Conservation (phyloP, 2,113 vertebrate genomes). For the Psilopsiagon aurifrons region DNA sequence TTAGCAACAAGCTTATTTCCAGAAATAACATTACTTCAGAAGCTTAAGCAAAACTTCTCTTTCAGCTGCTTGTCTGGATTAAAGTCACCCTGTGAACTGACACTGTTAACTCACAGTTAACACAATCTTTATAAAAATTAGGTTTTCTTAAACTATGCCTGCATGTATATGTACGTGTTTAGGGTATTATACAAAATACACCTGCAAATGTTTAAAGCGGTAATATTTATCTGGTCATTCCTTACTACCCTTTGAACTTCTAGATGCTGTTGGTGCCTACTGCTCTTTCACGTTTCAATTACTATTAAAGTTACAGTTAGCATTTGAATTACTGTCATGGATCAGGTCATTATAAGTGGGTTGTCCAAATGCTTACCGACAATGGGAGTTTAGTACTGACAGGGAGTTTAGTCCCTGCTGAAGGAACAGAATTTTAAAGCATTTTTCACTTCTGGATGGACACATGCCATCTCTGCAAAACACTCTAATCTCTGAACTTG, state of each 20-base stretch:
- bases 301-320: neutral
- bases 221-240: neutral
- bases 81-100: fast-evolving
- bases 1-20: neutral
- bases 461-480: neutral
- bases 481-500: neutral
- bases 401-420: neutral
- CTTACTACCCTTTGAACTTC: neutral
- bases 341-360: neutral
- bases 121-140: neutral
- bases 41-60: neutral
- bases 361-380: neutral
- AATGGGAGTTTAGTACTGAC: neutral
- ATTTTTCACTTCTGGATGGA: neutral
- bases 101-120: neutral
- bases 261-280: neutral
- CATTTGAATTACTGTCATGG: neutral
- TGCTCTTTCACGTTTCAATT: neutral
- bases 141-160: neutral
- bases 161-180: neutral
- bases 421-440: neutral
- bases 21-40: neutral
- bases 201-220: neutral
- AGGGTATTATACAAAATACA: neutral
- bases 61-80: neutral